Conservation (phyloP, 2,113 vertebrate species). For the Panurus biarmicus region DNA sequence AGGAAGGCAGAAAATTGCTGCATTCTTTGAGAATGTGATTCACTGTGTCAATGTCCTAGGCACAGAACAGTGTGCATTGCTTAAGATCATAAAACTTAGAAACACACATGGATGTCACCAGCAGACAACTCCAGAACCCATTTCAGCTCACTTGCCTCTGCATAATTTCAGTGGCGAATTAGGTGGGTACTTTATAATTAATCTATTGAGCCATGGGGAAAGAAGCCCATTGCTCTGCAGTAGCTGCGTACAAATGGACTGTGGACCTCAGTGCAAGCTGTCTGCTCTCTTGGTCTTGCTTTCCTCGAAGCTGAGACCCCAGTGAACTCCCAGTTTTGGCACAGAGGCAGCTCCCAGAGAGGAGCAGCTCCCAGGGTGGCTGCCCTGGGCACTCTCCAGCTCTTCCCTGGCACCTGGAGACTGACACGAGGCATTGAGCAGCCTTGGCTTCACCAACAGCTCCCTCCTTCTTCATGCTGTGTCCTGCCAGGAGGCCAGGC, state of each 20-base stretch:
- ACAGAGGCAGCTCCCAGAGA: not conserved
- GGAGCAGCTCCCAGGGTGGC: not conserved
- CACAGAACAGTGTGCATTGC: not conserved
- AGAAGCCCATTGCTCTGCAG: not conserved
- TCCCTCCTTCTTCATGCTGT: not conserved
- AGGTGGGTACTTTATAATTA: not conserved
- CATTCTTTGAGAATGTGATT: not conserved
- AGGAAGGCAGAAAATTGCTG: not conserved
- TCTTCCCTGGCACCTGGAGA: not conserved
- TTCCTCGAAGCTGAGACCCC: not conserved
- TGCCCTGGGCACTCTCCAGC: accelerated
- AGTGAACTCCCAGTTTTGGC: not conserved
- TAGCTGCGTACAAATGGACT: not conserved
- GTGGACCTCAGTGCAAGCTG: not conserved
- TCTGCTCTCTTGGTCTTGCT: not conserved
- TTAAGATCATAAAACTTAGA: not conserved
- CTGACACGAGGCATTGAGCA: not conserved
- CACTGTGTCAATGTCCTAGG: not conserved
- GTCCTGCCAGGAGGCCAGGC: not conserved
- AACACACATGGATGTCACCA: not conserved
- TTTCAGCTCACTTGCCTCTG: not conserved
- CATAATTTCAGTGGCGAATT: not conserved
- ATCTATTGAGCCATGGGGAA: not conserved
- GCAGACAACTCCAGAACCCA: not conserved
- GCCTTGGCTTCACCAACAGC: not conserved